Percentiles rank a stretch among this genome's conserved stretches.
Conservation (phyloP, 1,140 invertebrate species). For the Cyrtorhinus lividipennis region DNA sequence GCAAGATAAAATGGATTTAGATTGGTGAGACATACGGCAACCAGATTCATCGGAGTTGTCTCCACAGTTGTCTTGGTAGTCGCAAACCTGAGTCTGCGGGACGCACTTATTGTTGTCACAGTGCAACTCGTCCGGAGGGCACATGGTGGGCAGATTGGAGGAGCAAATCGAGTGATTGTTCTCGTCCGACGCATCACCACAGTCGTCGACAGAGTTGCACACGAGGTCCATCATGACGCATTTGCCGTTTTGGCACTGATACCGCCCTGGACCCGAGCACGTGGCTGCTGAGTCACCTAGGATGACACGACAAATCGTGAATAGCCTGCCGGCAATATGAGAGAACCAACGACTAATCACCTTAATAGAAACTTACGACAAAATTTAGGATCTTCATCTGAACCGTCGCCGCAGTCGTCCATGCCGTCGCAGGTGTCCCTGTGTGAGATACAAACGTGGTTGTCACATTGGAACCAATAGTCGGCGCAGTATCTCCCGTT, state of each 20-base stretch:
- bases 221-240: constrained; percentile 73
- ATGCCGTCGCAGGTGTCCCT: constrained; percentile 76
- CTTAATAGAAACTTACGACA: constrained; percentile 39
- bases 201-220: constrained; percentile 78
- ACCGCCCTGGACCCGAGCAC: constrained; percentile 61
- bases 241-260: constrained; percentile 76
- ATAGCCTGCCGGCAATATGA: background rate
- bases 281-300: constrained; percentile 49
- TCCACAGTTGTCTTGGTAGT: constrained; percentile 61
- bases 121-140: constrained; percentile 51
- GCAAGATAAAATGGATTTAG: background rate
- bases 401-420: constrained; percentile 80
- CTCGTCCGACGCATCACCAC: constrained; percentile 84
- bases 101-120: constrained; percentile 89
- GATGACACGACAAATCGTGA: background rate
- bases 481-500: constrained; percentile 56
- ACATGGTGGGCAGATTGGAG: constrained; percentile 31
- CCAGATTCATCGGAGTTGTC: constrained; percentile 80
- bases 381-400: constrained; percentile 66
- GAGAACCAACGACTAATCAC: background rate
- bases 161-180: constrained; percentile 80
- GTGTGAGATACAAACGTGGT: constrained; percentile 76
- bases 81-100: constrained; percentile 61
- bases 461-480: constrained; percentile 72
- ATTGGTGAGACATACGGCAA: constrained; percentile 49